phyloP scores from a whole-genome alignment of 2,797 vertebrate species.

The Vultur gryphus region DNA sequence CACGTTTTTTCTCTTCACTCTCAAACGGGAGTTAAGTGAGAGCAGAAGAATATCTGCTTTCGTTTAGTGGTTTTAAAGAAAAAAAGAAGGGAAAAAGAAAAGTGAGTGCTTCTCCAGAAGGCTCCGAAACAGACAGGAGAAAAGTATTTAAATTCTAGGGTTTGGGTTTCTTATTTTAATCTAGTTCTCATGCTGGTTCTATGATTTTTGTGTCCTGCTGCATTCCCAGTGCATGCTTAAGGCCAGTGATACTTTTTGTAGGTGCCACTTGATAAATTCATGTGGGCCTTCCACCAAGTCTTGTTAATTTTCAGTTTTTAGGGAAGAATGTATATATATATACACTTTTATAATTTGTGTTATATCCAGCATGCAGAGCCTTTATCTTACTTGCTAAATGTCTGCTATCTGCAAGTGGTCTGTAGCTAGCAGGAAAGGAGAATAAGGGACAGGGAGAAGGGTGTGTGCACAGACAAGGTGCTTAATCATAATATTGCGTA shows the following conservation, averaged over 20 bases:
- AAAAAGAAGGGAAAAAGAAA: rapidly evolving
- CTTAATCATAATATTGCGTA: not conserved
- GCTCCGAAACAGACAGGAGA: not conserved
- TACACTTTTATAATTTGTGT: not conserved
- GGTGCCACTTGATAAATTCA: not conserved
- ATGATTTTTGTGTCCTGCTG: not conserved
- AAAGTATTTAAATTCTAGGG: not conserved
- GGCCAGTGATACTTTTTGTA: not conserved
- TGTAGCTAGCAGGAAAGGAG: not conserved
- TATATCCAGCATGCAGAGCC: not conserved
- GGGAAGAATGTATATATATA: not conserved
- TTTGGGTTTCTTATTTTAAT: not conserved
- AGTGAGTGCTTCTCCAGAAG: not conserved
- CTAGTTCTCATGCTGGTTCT: not conserved
- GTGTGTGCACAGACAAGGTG: not conserved
- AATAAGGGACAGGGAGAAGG: not conserved
- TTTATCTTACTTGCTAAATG: not conserved
- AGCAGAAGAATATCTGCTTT: not conserved
- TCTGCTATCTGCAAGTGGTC: not conserved
- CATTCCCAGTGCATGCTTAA: not conserved
- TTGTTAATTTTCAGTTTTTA: not conserved
- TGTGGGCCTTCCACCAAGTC: not conserved
- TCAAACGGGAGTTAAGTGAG: not conserved
- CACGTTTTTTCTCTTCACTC: not conserved
- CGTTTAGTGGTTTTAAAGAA: not conserved